These are phyloP conservation scores for Lepus timidus DNA, from an alignment of 2,113 vertebrate species.

Conservation along the genomic window DNA sequence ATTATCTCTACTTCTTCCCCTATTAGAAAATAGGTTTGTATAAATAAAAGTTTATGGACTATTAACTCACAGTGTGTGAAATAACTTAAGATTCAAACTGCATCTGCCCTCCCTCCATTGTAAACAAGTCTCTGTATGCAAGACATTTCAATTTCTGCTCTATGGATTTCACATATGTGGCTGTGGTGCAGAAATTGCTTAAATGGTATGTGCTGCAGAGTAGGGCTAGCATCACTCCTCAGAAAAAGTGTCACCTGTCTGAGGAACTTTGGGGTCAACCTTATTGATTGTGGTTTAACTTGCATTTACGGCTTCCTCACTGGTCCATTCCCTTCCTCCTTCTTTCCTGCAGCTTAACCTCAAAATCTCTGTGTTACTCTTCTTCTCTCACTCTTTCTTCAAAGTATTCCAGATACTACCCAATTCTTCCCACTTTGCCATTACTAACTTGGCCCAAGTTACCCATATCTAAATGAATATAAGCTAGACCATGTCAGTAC, in stretches of 20 bases:
- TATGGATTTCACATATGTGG: background rate
- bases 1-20: background rate
- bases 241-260: background rate
- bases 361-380: background rate
- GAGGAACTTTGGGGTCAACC: background rate
- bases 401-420: slow-evolving; percentile 6
- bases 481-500: background rate
- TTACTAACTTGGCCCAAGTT: background rate
- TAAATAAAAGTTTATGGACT: background rate
- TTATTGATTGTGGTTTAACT: background rate
- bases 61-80: slow-evolving; percentile 10
- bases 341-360: background rate
- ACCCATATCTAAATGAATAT: background rate
- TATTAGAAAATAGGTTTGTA: background rate
- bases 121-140: slow-evolving; percentile 6
- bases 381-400: slow-evolving; percentile 1
- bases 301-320: background rate
- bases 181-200: background rate
- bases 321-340: background rate
- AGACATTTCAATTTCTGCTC: slow-evolving; percentile 39
- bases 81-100: slow-evolving; percentile 54
- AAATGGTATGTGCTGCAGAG: background rate
- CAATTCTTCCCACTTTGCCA: background rate
- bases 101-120: background rate
- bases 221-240: background rate